Evolutionary conservation across 1,140 invertebrate genomes (phyloP), one percentile per base, ranked within the genome.

Genomic region (Lepidostoma basale): DNA sequence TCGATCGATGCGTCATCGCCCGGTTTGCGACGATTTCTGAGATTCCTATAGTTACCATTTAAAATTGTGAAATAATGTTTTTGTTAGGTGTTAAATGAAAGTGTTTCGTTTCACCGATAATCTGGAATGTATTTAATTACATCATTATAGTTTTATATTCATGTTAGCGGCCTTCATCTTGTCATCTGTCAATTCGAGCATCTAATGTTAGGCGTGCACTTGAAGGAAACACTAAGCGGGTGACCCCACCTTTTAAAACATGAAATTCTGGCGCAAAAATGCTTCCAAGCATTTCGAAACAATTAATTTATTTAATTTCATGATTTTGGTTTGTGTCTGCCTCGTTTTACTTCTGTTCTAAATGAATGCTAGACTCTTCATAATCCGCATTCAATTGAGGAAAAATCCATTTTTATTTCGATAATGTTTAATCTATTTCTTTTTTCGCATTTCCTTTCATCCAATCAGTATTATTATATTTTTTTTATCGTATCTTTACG

Each of bases 1-100:
- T 76, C 79, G 81, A 83, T 83, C 81, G 81, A 83, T 83, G 81
- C 81, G 81, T 83, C 81, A 83, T 81, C 80, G 78, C 77, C 80
- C 81, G 80, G 54, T 65, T 62, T 33, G 59, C 62, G 47, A 59
- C 52, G 52, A 54, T 68, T 62, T 68, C 47, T 42, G 44, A 62
- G 25, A 62, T 62, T 62, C 59, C 26, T 62, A 22, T 44, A 45
- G 59, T 56, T 56, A 56, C 52, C 52, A 56, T 56, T 56, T 56
- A 36, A 23, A 22, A 56, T 22, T 56, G 52, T 22, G 3, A 36
- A 56, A 30, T 56, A 45, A 45, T 20, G 23, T 47, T 47, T 45
- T 45, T 16, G 9, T 45, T 45, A 9, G 12, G 18, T 22, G 44
- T 22, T 22, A 22, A 22, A 8, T 47, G 9, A 36, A 36, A 9